A percentile compares a stretch with the other conserved stretches of the same genome.
These are phyloP conservation scores for Saturnia japonica DNA, from an alignment of 2,888 invertebrate genomes.

Conservation along the genomic window DNA sequence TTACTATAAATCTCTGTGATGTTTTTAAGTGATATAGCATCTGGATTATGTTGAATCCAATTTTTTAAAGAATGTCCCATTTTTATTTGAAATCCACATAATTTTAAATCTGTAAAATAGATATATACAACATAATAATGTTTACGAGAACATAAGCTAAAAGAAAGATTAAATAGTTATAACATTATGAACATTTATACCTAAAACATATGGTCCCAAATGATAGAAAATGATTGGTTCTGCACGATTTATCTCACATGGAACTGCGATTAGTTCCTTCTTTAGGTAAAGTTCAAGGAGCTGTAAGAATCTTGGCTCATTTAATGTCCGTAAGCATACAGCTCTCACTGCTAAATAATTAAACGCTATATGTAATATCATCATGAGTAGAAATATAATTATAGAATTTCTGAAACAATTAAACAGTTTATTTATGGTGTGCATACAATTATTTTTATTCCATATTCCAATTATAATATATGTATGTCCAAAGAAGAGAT, in stretches of 20 bases:
- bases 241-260: conserved; percentile 84
- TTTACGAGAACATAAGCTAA: not conserved
- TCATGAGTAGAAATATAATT: conserved; percentile 87
- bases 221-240: conserved; percentile 81
- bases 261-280: conserved; percentile 82
- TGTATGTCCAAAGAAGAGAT: too few species aligned
- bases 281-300: conserved; percentile 86
- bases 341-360: conserved; percentile 94
- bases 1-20: conserved; percentile 69
- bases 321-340: conserved; percentile 90
- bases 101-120: conserved; percentile 75
- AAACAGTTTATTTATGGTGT: not conserved
- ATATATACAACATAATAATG: conserved; percentile 9
- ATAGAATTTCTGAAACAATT: conserved; percentile 84
- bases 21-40: conserved; percentile 53
- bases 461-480: too few species aligned
- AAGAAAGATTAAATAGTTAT: not conserved
- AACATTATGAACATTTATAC: conserved; percentile 35
- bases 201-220: conserved; percentile 50
- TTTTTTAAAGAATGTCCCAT: conserved; percentile 81
- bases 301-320: conserved; percentile 88
- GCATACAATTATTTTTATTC: not conserved
- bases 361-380: conserved; percentile 89
- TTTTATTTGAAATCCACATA: conserved; percentile 84
- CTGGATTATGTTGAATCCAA: conserved; percentile 39